Conservation (phyloP, 2,797 vertebrate genomes). For the Danio choprae region DNA sequence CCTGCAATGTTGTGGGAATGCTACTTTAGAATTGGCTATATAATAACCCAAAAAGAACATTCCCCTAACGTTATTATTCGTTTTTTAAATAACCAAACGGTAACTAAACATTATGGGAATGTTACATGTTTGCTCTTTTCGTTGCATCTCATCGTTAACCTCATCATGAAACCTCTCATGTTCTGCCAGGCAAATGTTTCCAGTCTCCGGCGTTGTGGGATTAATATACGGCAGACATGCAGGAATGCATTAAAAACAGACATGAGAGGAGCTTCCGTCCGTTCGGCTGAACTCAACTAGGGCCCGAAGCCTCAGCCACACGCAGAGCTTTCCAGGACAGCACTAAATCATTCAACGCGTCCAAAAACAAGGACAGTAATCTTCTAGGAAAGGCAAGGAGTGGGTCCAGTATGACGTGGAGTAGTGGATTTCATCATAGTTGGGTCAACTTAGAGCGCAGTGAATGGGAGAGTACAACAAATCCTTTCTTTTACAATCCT, state of each 20-base stretch:
- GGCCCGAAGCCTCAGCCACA: constrained; percentile 41
- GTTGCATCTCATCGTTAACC: neutral
- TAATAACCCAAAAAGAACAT: too few species aligned
- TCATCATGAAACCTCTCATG: neutral
- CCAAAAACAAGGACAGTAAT: constrained; percentile 67
- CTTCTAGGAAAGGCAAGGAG: constrained; percentile 50
- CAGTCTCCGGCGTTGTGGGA: neutral
- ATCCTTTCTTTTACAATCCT: too few species aligned
- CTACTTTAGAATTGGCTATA: too few species aligned
- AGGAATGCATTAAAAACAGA: constrained; percentile 7
- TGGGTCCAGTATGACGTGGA: constrained; percentile 42
- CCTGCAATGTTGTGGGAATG: too few species aligned
- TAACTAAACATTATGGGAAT: too few species aligned
- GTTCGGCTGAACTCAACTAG: neutral
- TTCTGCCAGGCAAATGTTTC: neutral
- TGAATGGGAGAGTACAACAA: too few species aligned
- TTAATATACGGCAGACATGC: neutral
- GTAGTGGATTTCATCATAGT: too few species aligned
- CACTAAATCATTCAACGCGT: constrained; percentile 72
- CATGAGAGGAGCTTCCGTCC: constrained; percentile 5
- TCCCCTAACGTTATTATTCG: too few species aligned
- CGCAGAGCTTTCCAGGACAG: constrained; percentile 53
- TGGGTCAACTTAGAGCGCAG: too few species aligned
- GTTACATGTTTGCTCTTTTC: neutral
- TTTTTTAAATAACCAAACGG: too few species aligned